phyloP scores from a whole-genome alignment of 2,888 invertebrate species.

The Napeogenes sylphis region DNA sequence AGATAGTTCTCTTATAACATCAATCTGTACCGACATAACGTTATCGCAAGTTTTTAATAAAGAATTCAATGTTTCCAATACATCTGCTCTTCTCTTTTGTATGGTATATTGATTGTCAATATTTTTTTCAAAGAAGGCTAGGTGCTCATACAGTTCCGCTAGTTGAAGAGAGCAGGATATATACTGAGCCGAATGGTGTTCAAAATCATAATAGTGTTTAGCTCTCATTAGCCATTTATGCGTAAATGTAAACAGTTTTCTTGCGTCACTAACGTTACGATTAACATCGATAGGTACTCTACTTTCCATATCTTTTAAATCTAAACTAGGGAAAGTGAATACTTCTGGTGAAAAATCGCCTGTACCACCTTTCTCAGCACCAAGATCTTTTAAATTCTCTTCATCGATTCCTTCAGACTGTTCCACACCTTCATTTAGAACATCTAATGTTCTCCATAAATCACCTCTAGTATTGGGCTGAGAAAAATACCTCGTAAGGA shows the following conservation, averaged over 20 bases:
- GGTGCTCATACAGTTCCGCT: slow-evolving; percentile 81
- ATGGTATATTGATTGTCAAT: slow-evolving; percentile 79
- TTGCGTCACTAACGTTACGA: slow-evolving; percentile 65
- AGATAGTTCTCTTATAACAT: slow-evolving; percentile 77
- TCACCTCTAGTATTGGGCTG: slow-evolving; percentile 50
- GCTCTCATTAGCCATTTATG: slow-evolving; percentile 79
- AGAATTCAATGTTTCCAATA: slow-evolving; percentile 76
- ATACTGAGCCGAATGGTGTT: slow-evolving; percentile 77
- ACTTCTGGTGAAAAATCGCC: slow-evolving; percentile 49
- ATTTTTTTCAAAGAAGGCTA: slow-evolving; percentile 85
- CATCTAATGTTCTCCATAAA: slow-evolving; percentile 61
- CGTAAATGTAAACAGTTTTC: slow-evolving; percentile 73
- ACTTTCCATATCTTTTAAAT: slow-evolving; percentile 58
- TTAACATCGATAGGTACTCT: slow-evolving; percentile 52
- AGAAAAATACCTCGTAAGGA: slow-evolving; percentile 62
- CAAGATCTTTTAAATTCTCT: slow-evolving; percentile 58
- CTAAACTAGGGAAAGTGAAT: slow-evolving; percentile 56
- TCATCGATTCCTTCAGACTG: slow-evolving; percentile 46
- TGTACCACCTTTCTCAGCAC: slow-evolving; percentile 54
- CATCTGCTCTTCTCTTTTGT: slow-evolving; percentile 78
- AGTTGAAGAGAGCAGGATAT: slow-evolving; percentile 78
- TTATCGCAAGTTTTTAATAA: slow-evolving; percentile 71
- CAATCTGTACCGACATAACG: slow-evolving; percentile 74
- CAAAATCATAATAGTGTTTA: slow-evolving; percentile 76
- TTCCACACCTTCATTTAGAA: slow-evolving; percentile 41